A percentile compares a stretch with the other conserved stretches of the same genome.
phyloP scores from a whole-genome alignment of 2,797 vertebrate genomes.

The Lemur catta region DNA sequence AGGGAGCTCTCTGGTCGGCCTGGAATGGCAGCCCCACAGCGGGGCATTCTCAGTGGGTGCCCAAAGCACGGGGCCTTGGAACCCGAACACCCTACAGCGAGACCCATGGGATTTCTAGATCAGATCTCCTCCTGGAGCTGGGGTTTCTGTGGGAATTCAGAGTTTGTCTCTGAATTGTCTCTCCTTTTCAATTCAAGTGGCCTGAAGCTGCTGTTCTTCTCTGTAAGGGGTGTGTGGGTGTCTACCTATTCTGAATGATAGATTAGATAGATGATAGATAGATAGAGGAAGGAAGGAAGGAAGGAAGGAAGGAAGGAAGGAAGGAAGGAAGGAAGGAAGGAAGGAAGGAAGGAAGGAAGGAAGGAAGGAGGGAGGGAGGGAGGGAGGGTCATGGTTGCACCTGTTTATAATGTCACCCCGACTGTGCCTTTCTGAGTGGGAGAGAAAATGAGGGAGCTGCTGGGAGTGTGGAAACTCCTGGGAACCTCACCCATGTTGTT shows the following conservation, averaged over 20 bases:
- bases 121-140: not conserved
- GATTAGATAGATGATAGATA: not conserved
- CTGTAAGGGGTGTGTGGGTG: too few species aligned
- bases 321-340: too few species aligned
- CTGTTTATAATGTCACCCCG: not conserved
- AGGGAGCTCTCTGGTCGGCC: slow-evolving; percentile 28
- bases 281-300: too few species aligned
- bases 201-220: not conserved
- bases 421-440: not conserved
- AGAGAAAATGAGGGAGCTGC: not conserved
- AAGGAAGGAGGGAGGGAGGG: too few species aligned
- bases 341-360: too few species aligned
- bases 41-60: fast-evolving
- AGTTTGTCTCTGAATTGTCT: not conserved
- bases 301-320: too few species aligned
- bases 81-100: not conserved
- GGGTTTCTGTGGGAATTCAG: not conserved
- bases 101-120: not conserved
- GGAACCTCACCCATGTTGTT: not conserved
- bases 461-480: not conserved
- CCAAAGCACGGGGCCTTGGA: too few species aligned
- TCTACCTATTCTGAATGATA: too few species aligned
- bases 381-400: not conserved
- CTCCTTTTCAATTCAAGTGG: not conserved
- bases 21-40: not conserved